Conservation (phyloP, 2,113 vertebrate genomes). For the Oryzias javanicus region DNA sequence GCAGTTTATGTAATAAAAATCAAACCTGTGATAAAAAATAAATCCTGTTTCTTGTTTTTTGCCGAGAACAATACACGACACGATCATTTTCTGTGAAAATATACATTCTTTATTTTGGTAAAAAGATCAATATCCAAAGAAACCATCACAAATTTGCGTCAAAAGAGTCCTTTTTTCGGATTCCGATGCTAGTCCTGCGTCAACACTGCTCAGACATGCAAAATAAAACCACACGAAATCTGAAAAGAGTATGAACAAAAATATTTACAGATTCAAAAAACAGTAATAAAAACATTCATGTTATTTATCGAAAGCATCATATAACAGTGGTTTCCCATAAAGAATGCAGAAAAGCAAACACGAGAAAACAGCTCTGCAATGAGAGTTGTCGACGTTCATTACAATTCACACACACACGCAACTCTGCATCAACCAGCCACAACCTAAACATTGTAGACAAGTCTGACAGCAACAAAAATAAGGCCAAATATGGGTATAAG, state of each 20-base stretch:
- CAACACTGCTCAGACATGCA: constrained; percentile 68
- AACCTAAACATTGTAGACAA: constrained; percentile 38
- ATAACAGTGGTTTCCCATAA: constrained; percentile 58
- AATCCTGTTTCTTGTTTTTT: not conserved
- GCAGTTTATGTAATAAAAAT: constrained; percentile 42
- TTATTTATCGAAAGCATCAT: constrained; percentile 58
- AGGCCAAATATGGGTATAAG: constrained; percentile 75
- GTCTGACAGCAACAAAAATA: constrained; percentile 71
- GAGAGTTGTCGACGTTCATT: constrained; percentile 44
- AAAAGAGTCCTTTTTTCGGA: constrained; percentile 47
- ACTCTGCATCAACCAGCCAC: constrained; percentile 38
- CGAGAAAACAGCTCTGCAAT: constrained; percentile 51
- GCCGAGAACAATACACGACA: not conserved
- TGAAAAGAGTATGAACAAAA: constrained; percentile 67
- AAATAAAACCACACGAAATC: constrained; percentile 18
- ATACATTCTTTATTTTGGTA: constrained; percentile 82
- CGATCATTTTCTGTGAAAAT: constrained; percentile 77
- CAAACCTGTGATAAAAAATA: not conserved
- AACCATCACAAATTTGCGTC: constrained; percentile 62
- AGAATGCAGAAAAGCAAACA: constrained; percentile 53
- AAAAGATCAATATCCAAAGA: constrained; percentile 76
- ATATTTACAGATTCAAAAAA: constrained; percentile 78
- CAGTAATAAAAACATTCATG: constrained; percentile 67
- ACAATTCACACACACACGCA: constrained; percentile 43
- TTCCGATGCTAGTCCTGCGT: constrained; percentile 43